Percentiles rank a stretch among this genome's conserved stretches.
These are phyloP conservation scores for Apeira syringaria DNA, from an alignment of 2,888 invertebrate species.

Conservation along the genomic window DNA sequence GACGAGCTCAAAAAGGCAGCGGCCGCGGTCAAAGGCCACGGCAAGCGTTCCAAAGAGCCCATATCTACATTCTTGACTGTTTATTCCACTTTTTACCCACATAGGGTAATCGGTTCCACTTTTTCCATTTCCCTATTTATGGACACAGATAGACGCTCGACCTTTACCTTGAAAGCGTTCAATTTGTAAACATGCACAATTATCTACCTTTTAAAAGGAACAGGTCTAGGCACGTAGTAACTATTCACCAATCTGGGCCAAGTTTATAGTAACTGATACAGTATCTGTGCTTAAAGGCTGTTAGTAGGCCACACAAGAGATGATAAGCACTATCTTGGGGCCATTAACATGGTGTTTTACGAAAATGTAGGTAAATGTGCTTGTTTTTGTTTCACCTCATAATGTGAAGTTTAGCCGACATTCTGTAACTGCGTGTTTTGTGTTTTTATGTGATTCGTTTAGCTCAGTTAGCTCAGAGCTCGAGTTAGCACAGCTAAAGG, in stretches of 20 bases:
- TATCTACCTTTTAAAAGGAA: constrained; percentile 9
- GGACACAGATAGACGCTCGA: constrained; percentile 11
- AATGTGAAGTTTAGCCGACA: neutral
- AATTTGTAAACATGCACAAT: constrained; percentile 18
- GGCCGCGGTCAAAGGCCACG: neutral
- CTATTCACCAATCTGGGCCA: neutral
- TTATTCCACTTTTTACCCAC: neutral
- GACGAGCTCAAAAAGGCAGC: neutral
- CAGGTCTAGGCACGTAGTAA: neutral
- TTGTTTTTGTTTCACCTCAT: neutral
- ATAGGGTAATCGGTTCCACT: constrained; percentile 2
- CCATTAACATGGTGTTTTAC: constrained; percentile 35
- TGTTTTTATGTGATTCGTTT: too few relatives aligned
- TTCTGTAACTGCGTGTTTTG: too few relatives aligned
- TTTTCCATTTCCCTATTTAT: constrained; percentile 14
- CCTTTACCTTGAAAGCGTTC: constrained; percentile 22
- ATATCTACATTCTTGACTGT: neutral
- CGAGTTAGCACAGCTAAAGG: too few relatives aligned
- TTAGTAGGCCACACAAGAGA: constrained; percentile 42
- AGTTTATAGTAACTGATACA: neutral
- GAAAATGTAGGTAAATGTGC: constrained; percentile 11
- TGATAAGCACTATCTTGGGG: constrained; percentile 36
- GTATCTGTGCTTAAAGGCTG: constrained; percentile 18
- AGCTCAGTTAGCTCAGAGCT: too few relatives aligned
- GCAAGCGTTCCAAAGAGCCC: neutral